These are phyloP conservation scores for Drosophila takahashii DNA, from an alignment of 1,140 invertebrate genomes.

Conservation along the genomic window DNA sequence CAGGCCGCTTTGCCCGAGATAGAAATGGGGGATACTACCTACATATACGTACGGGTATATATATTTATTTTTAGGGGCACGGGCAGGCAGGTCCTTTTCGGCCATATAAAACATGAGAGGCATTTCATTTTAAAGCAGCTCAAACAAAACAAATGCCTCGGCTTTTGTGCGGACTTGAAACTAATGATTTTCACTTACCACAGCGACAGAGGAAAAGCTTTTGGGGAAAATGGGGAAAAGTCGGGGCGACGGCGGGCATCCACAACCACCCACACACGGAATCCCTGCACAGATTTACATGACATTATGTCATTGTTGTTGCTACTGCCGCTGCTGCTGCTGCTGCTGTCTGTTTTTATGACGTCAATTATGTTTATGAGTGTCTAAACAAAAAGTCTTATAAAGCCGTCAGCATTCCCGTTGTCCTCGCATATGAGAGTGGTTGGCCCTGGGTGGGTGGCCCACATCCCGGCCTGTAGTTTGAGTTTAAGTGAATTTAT, in stretches of 20 bases:
- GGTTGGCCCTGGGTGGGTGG: background rate
- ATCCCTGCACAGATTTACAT: conserved; percentile 75
- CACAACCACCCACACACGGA: conserved; percentile 26
- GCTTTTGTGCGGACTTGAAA: conserved; percentile 75
- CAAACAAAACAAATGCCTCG: conserved; percentile 77
- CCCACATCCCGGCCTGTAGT: conserved; percentile 34
- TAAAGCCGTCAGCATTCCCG: conserved; percentile 62
- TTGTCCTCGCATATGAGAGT: conserved; percentile 20
- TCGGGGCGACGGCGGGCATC: background rate
- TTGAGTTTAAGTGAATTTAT: conserved; percentile 82
- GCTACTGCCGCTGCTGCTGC: conserved; percentile 13
- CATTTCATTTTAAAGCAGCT: conserved; percentile 78
- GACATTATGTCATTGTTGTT: conserved; percentile 79
- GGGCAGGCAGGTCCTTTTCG: conserved; percentile 3
- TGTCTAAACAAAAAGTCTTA: conserved; percentile 81
- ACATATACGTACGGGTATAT: conserved; percentile 5
- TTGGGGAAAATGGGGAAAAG: background rate
- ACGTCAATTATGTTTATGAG: conserved; percentile 83
- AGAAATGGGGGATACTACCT: background rate
- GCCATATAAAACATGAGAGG: conserved; percentile 74
- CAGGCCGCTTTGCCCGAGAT: conserved; percentile 58
- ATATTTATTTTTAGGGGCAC: conserved; percentile 1
- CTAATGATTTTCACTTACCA: conserved; percentile 78
- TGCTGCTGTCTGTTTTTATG: conserved; percentile 74
- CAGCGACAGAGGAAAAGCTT: conserved; percentile 3